These are phyloP conservation scores for Diplosoma virens DNA, from an alignment of 23 tunicate genomes.

Conservation along the genomic window DNA sequence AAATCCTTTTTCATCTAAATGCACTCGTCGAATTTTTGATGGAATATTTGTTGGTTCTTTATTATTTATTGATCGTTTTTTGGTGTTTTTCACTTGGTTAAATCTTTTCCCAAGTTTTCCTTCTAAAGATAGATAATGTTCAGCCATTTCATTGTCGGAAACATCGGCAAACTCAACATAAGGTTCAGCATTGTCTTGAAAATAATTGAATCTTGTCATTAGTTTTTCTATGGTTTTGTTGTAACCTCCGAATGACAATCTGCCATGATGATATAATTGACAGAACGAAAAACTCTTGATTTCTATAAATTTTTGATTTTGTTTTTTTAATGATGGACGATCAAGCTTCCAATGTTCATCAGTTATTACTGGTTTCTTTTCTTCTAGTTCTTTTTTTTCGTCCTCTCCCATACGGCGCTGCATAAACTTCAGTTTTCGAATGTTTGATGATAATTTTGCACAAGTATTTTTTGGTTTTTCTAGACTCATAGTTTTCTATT, in stretches of 20 bases:
- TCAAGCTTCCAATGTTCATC: conserved; percentile 88
- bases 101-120: conserved; percentile 60
- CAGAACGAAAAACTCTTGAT: conserved; percentile 19
- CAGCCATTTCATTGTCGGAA: conserved; percentile 91
- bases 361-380: conserved; percentile 30
- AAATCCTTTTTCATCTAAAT: conserved; percentile 12
- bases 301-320: conserved; percentile 27
- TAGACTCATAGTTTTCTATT: too few species aligned
- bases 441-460: conserved; percentile 57
- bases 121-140: conserved; percentile 51
- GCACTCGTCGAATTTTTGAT: neutral
- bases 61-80: neutral
- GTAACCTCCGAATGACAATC: conserved; percentile 70
- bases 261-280: conserved; percentile 26
- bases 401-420: conserved; percentile 62
- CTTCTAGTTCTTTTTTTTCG: conserved; percentile 40
- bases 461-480: too few species aligned
- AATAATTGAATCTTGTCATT: conserved; percentile 33
- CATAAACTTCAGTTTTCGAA: conserved; percentile 90
- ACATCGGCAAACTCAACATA: conserved; percentile 32
- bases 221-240: conserved; percentile 68
- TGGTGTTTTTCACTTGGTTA: conserved; percentile 29
- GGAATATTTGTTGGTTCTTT: neutral
- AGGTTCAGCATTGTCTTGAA: conserved; percentile 21
- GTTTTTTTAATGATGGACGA: conserved; percentile 33